These are phyloP conservation scores for Synodontis membranacea DNA, from an alignment of 2,113 vertebrate genomes.

Conservation along the genomic window DNA sequence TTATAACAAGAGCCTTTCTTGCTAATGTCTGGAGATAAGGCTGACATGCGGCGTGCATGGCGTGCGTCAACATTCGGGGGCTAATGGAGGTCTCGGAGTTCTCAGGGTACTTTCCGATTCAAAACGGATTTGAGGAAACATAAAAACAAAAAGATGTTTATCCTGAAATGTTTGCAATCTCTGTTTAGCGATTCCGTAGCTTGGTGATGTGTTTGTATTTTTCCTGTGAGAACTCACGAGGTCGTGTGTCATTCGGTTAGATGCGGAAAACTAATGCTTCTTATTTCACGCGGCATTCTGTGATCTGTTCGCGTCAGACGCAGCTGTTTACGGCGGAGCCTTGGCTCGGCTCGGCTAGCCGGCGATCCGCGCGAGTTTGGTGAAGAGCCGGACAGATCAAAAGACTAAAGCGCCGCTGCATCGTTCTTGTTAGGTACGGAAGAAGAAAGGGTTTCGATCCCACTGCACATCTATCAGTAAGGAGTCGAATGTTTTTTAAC, in stretches of 20 bases:
- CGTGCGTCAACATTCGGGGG: neutral
- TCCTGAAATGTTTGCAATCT: neutral
- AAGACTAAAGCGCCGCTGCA: neutral
- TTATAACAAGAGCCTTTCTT: neutral
- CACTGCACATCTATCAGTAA: neutral
- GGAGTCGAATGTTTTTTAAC: neutral
- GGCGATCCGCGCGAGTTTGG: neutral
- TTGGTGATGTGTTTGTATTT: neutral
- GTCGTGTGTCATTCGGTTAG: neutral
- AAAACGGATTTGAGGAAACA: neutral
- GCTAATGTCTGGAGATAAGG: slow-evolving; percentile 27
- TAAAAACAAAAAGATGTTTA: neutral
- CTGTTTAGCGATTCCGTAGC: neutral
- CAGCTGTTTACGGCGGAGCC: neutral
- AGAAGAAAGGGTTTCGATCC: neutral
- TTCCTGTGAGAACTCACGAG: neutral
- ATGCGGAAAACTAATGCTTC: neutral
- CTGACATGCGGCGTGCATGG: slow-evolving; percentile 1
- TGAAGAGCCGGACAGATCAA: neutral
- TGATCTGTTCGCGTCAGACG: no score
- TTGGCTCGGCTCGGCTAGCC: neutral
- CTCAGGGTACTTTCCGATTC: neutral
- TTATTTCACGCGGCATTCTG: no score
- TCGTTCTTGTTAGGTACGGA: neutral
- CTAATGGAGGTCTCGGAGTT: neutral